Conservation (phyloP, 2,888 invertebrate genomes). For the Drosophila neutralis region DNA sequence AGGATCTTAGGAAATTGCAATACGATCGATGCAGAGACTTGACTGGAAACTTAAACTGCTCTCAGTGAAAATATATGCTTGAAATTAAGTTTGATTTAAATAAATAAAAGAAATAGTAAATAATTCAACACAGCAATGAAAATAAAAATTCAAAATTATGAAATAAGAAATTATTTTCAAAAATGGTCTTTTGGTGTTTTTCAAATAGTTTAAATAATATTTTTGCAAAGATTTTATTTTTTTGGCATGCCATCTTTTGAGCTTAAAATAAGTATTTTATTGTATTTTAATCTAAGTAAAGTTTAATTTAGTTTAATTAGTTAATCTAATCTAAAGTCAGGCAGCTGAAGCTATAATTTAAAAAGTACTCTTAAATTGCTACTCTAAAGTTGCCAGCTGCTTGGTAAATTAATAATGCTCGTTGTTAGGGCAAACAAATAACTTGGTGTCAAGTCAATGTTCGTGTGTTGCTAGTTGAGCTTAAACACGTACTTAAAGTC, state of each 20-base stretch:
- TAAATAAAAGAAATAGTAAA: background rate
- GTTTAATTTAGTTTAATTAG: no score
- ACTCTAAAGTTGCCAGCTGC: background rate
- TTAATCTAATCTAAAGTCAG: background rate
- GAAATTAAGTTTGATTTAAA: background rate
- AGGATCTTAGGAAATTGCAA: background rate
- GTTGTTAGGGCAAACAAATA: slow-evolving; percentile 17
- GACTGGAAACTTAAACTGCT: background rate
- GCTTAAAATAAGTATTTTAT: no score
- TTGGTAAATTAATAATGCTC: slow-evolving; percentile 10
- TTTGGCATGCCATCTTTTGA: no score
- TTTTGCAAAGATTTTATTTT: background rate
- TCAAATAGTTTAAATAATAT: background rate
- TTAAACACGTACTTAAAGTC: slow-evolving; percentile 72
- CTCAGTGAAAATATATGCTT: background rate
- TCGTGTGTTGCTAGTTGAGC: slow-evolving; percentile 27
- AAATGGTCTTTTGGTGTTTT: background rate
- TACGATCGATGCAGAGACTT: no score
- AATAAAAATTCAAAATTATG: no score
- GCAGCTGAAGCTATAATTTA: background rate
- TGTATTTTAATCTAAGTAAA: no score
- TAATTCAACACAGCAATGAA: background rate
- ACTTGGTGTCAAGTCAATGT: slow-evolving; percentile 26
- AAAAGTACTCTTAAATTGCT: background rate
- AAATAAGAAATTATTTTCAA: background rate